Percentiles rank a stretch among this genome's conserved stretches.
Conservation (phyloP, 2,888 invertebrate genomes). For the Melolontha melolontha region DNA sequence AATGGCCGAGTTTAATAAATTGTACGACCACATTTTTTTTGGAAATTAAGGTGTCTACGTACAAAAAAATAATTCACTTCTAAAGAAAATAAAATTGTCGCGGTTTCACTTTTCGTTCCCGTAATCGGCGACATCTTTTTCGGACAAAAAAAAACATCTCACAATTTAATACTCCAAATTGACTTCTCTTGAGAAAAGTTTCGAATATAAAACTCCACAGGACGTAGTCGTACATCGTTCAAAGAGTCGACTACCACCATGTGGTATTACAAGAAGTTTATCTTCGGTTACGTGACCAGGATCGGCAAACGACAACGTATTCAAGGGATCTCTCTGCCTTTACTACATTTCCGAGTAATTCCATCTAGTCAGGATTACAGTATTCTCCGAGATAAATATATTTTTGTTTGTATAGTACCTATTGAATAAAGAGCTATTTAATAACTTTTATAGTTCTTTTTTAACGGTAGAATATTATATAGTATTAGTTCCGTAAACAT, state of each 20-base stretch:
- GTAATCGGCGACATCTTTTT: conserved; percentile 4
- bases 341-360: conserved; percentile 50
- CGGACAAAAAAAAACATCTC: conserved; percentile 20
- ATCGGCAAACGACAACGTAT: conserved; percentile 51
- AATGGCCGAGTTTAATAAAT: too few relatives aligned
- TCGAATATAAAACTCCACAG: background rate
- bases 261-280: conserved; percentile 56
- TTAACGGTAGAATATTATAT: too few relatives aligned
- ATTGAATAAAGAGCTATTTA: too few relatives aligned
- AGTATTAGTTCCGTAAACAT: too few relatives aligned
- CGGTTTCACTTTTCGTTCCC: background rate
- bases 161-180: conserved; percentile 34
- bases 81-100: conserved; percentile 2
- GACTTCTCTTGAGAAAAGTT: conserved; percentile 23
- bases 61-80: background rate
- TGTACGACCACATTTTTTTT: too few relatives aligned
- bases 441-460: background rate
- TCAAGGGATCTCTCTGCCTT: conserved; percentile 45
- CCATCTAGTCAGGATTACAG: conserved; percentile 55
- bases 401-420: conserved; percentile 3
- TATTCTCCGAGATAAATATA: conserved; percentile 51
- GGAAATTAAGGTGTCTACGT: too few relatives aligned
- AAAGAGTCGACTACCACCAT: conserved; percentile 25
- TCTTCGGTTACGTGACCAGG: conserved; percentile 50
- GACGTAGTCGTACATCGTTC: conserved; percentile 4